phyloP scores from a whole-genome alignment of 53 echinoderm and acorn worm species.

The Holothuria leucospilota region DNA sequence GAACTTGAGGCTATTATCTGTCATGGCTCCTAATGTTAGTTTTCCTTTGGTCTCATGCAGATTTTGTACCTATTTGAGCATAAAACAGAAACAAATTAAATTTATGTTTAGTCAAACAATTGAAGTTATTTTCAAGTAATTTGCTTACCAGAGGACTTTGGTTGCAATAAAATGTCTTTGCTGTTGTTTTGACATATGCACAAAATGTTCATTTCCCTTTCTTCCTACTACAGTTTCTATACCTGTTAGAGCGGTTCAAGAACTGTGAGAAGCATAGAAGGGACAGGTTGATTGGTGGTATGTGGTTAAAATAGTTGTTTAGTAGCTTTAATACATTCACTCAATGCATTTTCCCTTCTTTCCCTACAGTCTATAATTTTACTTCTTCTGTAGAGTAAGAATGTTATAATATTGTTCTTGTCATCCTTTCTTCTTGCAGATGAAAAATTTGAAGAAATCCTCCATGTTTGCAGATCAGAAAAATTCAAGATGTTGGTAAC shows the following conservation, averaged over 20 bases:
- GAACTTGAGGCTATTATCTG: no score
- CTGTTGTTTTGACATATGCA: not conserved
- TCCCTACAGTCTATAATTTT: no score
- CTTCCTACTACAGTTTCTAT: not conserved
- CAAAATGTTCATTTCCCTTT: not conserved
- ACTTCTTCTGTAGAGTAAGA: not conserved
- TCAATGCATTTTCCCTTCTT: no score
- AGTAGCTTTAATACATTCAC: not conserved
- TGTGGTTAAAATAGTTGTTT: not conserved
- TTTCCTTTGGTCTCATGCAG: not conserved
- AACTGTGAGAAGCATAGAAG: not conserved
- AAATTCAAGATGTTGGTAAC: not conserved
- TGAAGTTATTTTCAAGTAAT: not conserved
- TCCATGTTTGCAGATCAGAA: not conserved
- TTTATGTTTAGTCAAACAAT: no score
- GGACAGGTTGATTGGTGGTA: not conserved
- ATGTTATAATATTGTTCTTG: not conserved
- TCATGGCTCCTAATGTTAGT: not conserved
- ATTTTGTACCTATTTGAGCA: not conserved
- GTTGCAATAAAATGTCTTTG: not conserved
- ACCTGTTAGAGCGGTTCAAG: not conserved
- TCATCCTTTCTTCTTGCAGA: not conserved
- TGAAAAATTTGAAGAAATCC: not conserved
- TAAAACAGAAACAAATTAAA: no score
- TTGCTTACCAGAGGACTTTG: not conserved